Percentiles rank a stretch among this genome's conserved stretches.
Conservation (phyloP, 2,113 vertebrate genomes). For the Coracopsis vasa region DNA sequence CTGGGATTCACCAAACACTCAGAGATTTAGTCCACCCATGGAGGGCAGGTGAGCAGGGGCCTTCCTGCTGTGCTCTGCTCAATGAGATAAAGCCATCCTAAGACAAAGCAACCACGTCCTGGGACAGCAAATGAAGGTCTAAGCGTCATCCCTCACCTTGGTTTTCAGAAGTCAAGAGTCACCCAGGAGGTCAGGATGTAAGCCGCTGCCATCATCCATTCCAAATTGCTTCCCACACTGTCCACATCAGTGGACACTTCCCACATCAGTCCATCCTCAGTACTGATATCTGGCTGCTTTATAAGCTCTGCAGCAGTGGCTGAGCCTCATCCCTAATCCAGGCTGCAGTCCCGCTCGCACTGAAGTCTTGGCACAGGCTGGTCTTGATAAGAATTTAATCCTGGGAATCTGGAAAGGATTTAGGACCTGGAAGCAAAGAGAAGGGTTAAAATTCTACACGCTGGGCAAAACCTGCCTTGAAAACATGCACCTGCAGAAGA, state of each 20-base stretch:
- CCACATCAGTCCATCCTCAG: neutral
- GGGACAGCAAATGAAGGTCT: neutral
- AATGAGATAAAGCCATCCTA: neutral
- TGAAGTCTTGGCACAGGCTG: neutral
- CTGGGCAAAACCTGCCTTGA: neutral
- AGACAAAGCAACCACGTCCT: neutral
- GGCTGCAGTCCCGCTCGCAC: neutral
- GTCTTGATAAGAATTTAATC: conserved; percentile 25
- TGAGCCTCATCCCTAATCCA: neutral
- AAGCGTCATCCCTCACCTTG: neutral
- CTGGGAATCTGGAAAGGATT: neutral
- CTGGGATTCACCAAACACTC: neutral
- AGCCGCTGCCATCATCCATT: neutral
- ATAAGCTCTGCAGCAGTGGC: neutral
- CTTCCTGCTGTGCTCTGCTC: neutral
- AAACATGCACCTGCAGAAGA: neutral
- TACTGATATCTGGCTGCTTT: neutral
- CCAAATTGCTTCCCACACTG: neutral
- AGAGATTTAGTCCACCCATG: accelerated
- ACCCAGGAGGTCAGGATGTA: neutral
- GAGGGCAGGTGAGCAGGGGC: neutral
- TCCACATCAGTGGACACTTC: too few species aligned
- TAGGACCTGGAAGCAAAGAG: neutral
- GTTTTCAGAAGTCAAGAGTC: neutral
- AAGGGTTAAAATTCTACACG: neutral